Evolutionary conservation across 2,797 vertebrate genomes (phyloP).

Genomic region (Arvicola amphibius): DNA sequence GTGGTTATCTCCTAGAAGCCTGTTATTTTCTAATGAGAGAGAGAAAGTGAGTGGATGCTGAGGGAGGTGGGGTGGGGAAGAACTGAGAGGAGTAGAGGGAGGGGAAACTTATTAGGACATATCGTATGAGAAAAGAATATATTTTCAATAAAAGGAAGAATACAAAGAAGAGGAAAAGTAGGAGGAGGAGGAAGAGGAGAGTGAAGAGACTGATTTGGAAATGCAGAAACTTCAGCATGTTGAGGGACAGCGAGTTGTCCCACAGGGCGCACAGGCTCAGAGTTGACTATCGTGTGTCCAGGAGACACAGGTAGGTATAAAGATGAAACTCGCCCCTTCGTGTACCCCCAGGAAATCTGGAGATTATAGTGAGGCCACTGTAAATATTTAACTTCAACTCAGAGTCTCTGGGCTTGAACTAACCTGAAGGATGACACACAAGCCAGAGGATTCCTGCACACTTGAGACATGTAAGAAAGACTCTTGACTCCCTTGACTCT

Average conservation of each 20-base stretch:
- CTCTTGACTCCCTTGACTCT: neutral
- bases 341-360: neutral
- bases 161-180: no score
- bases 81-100: no score
- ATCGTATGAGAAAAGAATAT: no score
- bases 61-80: no score
- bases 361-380: neutral
- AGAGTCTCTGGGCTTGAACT: neutral
- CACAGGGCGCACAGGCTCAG: neutral
- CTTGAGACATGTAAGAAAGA: neutral
- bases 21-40: no score
- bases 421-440: neutral
- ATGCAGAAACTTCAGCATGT: neutral
- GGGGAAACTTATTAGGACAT: no score
- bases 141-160: neutral
- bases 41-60: no score
- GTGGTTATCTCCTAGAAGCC: no score
- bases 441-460: neutral
- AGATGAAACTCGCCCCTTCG: neutral
- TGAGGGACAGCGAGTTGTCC: neutral
- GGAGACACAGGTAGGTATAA: neutral
- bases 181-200: neutral
- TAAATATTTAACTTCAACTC: neutral
- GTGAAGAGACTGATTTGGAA: no score
- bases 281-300: neutral